Evolutionary conservation across 2,888 invertebrate species (phyloP), one percentile per base, ranked within the genome.

Genomic region (Polia nebulosa): DNA sequence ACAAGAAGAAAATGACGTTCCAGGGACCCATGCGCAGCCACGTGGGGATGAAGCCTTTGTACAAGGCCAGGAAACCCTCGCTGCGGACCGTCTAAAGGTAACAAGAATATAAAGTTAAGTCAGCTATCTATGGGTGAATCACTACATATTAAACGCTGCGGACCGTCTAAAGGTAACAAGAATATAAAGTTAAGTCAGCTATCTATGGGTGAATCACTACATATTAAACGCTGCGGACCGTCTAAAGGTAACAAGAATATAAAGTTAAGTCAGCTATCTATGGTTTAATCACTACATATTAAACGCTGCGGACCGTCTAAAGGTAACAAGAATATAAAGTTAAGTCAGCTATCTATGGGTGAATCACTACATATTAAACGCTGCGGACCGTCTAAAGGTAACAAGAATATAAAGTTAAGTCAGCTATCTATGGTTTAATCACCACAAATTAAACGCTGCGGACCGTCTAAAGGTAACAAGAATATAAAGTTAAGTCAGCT

Each of bases 31-130:
- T 98, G 81, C 99, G 97, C 82, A 99, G 96, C 97, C 98, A 98
- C 29, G 99, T 98, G n/a, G 99, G 99, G 80, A 99, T 96, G 94
- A 99, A 99, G 32, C 99, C 99, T 96, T 99, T 99, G 95, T 99
- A 99, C 64, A 99, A 96, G 39, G 99, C 99, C 85, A 96, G 93
- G 78, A 98, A 93, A 4, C 99, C 99, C 94, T 99, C 99, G 91
- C 97, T 97, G 80, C 97, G 97, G 45, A 99, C 97, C 53, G 99
- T 99, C 97, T 98, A 96, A 11, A 6, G n/a, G 34, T 15, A 15
- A 15, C 3, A 13, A 45, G 11, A 22, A 41, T 36, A 15, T 39
- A 39, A 7, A 39, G 36, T 5, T 36, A 3, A 36, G 5, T 0
- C 9, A 32, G 32, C 7, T 32, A 32, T 32, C 3, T 32, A 32